Evolutionary conservation across 2,797 vertebrate genomes (phyloP), one percentile per base, ranked within the genome.

Genomic region (Sandelia bainsii): DNA sequence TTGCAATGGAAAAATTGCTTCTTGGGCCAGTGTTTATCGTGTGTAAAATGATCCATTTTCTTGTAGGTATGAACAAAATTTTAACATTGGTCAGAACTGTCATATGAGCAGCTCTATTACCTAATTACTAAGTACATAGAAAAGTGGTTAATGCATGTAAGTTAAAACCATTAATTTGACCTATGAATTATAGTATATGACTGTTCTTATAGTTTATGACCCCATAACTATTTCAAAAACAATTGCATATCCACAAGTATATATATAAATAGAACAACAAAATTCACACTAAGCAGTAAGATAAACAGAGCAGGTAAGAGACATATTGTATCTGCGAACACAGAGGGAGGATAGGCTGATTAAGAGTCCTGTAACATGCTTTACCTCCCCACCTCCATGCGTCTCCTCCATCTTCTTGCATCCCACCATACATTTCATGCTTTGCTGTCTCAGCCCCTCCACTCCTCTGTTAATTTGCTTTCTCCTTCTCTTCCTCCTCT

Each of bases 341-440:
- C n/a, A 66, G 40, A 57, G n/a, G 68, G 44, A 72, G 62, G 58
- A 66, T 17, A 23, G 64, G 79, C 69, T 79, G 62, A 60, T 72
- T 80, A 75, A 80, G 73, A 78, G 40, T 46, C 72, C 56, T 77
- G 69, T 84, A 76, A 73, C 83, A 69, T 11, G 56, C 48, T 77
- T 67, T 57, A 69, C 75, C 52, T 65, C 42, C 32, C 59, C 73
- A 64, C 52, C 61, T 72, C 53, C 62, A 45, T 64, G 22, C 39
- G 72, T 69, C 57, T 66, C 60, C 70, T 57, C 66, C 62, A 68
- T 77, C 80, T 46, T 62, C 25, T 68, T 27, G 1, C 64, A 52
- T 63, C 86, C 77, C 48, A 62, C 63, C 67, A 52, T 74, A 65
- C 73, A 67, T 84, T 82, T 76, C 66, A 85, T 83, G 74, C 46